Conservation (phyloP, 2,113 vertebrate species). For the Nanorana parkeri region DNA sequence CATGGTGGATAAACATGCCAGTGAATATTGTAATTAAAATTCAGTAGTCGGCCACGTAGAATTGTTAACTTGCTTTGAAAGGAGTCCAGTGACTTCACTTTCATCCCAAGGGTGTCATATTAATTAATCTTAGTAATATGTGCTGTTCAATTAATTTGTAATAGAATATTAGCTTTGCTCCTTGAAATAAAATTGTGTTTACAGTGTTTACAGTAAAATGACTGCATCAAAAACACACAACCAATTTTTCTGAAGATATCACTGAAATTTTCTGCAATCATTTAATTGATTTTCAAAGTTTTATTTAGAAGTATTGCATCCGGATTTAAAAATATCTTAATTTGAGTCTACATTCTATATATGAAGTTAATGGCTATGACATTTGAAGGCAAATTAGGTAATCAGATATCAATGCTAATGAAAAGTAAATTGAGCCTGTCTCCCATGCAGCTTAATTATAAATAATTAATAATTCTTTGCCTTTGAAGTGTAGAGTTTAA, state of each 20-base stretch:
- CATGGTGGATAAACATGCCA: too few relatives aligned
- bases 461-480: slow-evolving; percentile 46
- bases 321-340: not conserved
- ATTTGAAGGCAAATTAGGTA: slow-evolving; percentile 50
- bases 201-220: not conserved
- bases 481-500: slow-evolving; percentile 44
- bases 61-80: too few relatives aligned
- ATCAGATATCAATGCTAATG: slow-evolving; percentile 53
- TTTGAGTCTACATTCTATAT: slow-evolving; percentile 18
- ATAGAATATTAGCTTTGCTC: not conserved
- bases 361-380: slow-evolving; percentile 52
- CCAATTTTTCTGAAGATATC: not conserved
- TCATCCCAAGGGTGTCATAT: not conserved
- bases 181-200: not conserved
- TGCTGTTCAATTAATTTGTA: not conserved
- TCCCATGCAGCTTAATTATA: slow-evolving; percentile 49
- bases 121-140: not conserved
- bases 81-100: not conserved
- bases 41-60: too few relatives aligned
- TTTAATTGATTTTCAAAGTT: slow-evolving; percentile 9
- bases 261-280: not conserved
- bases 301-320: slow-evolving; percentile 12
- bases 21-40: too few relatives aligned
- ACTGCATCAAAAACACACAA: not conserved
- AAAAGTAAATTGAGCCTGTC: slow-evolving; percentile 51